Conservation (phyloP, 2,888 invertebrate species). For the Andricus curvator region DNA sequence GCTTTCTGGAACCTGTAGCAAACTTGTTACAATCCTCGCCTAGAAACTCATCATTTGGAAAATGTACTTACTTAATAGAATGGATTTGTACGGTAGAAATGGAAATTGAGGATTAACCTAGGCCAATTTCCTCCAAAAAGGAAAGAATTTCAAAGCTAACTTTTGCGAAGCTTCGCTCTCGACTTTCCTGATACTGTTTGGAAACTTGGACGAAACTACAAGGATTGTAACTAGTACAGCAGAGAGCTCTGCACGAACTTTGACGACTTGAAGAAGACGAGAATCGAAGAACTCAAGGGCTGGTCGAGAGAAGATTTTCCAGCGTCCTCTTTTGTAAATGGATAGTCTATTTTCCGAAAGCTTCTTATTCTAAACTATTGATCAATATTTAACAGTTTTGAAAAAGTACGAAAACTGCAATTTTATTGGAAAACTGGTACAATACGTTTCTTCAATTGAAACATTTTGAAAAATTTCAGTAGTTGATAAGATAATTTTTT, state of each 20-base stretch:
- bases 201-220: conserved; percentile 7
- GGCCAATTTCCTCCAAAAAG: not conserved
- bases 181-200: conserved; percentile 11
- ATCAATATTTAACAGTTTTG: too few relatives aligned
- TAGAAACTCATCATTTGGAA: not conserved
- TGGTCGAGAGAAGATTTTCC: not conserved
- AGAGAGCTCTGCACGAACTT: not conserved
- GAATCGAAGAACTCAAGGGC: not conserved
- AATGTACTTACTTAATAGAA: conserved; percentile 5
- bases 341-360: not conserved
- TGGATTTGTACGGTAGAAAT: not conserved
- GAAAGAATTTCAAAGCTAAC: conserved; percentile 3
- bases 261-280: not conserved
- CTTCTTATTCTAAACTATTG: too few relatives aligned
- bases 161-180: conserved; percentile 15
- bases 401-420: too few relatives aligned
- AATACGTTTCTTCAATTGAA: too few relatives aligned
- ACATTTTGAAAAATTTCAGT: too few relatives aligned
- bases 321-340: not conserved
- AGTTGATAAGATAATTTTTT: too few relatives aligned
- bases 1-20: not conserved
- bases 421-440: too few relatives aligned
- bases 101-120: conserved; percentile 15
- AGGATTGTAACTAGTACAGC: not conserved
- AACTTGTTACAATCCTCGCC: not conserved